Evolutionary conservation across 35 echinoderm and acorn worm species (phyloP).

Genomic region (Lytechinus variegatus): DNA sequence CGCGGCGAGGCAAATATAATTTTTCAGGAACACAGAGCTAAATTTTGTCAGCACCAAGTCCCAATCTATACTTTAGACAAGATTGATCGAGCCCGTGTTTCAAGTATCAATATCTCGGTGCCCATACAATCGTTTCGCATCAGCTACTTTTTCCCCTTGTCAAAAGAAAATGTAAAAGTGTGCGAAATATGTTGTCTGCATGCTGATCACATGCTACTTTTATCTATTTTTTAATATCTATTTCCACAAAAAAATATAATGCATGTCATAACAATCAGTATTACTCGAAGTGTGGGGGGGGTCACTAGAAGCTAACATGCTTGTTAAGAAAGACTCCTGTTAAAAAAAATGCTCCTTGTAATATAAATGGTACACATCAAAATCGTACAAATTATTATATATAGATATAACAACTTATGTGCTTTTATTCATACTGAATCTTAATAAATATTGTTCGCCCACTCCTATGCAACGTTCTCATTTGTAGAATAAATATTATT

Average conservation of each 20-base stretch:
- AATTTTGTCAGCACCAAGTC: no score
- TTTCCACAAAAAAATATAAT: no score
- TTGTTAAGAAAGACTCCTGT: no score
- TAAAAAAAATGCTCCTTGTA: no score
- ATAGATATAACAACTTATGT: no score
- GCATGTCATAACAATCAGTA: no score
- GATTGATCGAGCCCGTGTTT: background rate
- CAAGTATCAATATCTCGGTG: background rate
- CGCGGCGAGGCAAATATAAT: no score
- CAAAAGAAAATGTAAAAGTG: background rate
- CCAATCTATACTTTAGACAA: background rate
- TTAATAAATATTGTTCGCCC: background rate
- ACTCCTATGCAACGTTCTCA: background rate
- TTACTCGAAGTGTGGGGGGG: no score
- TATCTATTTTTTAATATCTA: background rate
- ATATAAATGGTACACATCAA: no score
- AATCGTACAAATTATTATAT: no score
- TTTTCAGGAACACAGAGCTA: no score
- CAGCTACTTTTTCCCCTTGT: background rate
- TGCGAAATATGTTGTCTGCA: background rate
- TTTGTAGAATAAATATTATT: constrained; percentile 16
- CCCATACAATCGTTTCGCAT: background rate
- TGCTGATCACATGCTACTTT: background rate
- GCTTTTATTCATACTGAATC: background rate
- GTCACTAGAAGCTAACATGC: no score